Base-by-base conservation (phyloP, 1,140 invertebrate species). In the Eurosta solidaginis region DNA sequence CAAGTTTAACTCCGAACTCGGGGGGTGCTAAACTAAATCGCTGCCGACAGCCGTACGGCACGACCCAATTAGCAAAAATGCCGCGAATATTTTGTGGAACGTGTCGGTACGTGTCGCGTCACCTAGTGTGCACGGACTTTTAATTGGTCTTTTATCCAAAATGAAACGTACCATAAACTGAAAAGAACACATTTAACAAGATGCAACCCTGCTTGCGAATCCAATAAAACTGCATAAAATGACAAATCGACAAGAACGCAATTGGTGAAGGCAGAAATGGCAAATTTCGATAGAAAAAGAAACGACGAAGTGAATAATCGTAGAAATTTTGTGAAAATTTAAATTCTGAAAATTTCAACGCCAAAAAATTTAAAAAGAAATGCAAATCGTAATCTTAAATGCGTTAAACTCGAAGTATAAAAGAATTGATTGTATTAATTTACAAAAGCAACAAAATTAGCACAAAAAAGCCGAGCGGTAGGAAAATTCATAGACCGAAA, bases 311-410 rank as follows among this genome's bases (percentile, higher is more conserved):
- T 68, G 36, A 36, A 7, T 40, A 68, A 33, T 68, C 17, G 33
- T 68, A 40, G 59, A 68, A 40, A 68, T 40, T 68, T 68, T 68
- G 59, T 68, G 59, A 68, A 68, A 68, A 68, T 68, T 68, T 33
- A 22, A 68, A 68, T 68, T 33, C 59, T 68, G 59, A 29, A 6
- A 68, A 40, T 42, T 40, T 68, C n/a, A 68, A 52, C 17, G 59
- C 59, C n/a, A n/a, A 68, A 40, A 68, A 63, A 52, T 52, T 25
- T 52, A 17, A 22, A 3, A 25, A 52, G 6, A 52, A 27, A 4
- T 52, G 49, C 49, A 52, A 52, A 25, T n/a, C 20, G 47, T 36
- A 68, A 42, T 20, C 3, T 3, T 5, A 22, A 5, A 40, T 6
- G 29, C 17, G 29, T 27, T 6, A 59, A 59, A 59, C 2, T 29